Evolutionary conservation across 2,888 invertebrate species (phyloP).

Genomic region (Sphaerophoria rueppellii): DNA sequence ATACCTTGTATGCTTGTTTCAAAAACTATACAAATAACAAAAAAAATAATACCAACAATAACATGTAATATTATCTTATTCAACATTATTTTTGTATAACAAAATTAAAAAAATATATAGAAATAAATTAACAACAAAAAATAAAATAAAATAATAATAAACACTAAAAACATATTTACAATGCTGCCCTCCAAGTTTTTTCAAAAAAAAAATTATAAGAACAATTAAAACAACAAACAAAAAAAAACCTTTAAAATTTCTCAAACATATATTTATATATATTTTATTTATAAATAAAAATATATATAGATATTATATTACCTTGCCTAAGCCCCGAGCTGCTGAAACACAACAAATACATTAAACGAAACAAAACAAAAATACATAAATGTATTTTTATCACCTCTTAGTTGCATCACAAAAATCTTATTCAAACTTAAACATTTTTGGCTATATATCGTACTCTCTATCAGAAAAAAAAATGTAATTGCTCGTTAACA

Average conservation of each 20-base stretch:
- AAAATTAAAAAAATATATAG: conserved; percentile 55
- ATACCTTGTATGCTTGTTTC: conserved; percentile 72
- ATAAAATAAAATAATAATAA: conserved; percentile 50
- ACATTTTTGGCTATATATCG: conserved; percentile 51
- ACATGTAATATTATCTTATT: conserved; percentile 65
- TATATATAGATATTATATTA: conserved; percentile 59
- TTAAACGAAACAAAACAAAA: conserved; percentile 43
- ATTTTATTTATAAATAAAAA: conserved; percentile 75
- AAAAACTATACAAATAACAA: conserved; percentile 34
- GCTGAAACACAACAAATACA: conserved; percentile 55
- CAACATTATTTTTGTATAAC: conserved; percentile 73
- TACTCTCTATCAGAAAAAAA: conserved; percentile 39
- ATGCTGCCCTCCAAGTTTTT: conserved; percentile 76
- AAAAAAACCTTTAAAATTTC: conserved; percentile 72
- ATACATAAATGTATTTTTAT: conserved; percentile 24
- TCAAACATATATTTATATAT: conserved; percentile 77
- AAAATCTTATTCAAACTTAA: conserved; percentile 56
- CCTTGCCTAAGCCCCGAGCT: conserved; percentile 70
- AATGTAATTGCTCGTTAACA: conserved; percentile 68
- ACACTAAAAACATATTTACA: conserved; percentile 74
- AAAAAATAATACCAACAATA: conserved; percentile 51
- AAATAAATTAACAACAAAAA: not conserved
- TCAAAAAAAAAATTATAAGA: conserved; percentile 76
- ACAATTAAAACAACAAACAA: conserved; percentile 72
- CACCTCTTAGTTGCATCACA: conserved; percentile 55